Evolutionary conservation across 2,797 vertebrate species (phyloP).

Genomic region (Lagodon rhomboides): DNA sequence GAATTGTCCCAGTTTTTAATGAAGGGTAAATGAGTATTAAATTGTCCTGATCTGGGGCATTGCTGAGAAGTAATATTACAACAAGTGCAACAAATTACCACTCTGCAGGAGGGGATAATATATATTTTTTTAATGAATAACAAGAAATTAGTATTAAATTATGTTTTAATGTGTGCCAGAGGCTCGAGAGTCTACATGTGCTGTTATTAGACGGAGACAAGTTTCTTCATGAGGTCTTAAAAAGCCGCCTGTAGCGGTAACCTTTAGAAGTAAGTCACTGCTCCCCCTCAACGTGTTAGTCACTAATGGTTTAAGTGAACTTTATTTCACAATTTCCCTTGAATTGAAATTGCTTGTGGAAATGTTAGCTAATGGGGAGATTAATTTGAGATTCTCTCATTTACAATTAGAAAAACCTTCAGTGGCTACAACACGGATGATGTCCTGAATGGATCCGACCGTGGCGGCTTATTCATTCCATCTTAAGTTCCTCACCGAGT

Average conservation of each 20-base stretch:
- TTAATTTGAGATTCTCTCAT: not conserved
- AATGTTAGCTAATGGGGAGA: constrained; percentile 16
- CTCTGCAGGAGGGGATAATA: constrained; percentile 30
- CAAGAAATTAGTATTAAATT: constrained; percentile 48
- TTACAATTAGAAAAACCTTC: not conserved
- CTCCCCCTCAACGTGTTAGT: constrained; percentile 1
- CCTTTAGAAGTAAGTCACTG: constrained; percentile 44
- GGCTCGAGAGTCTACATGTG: constrained; percentile 28
- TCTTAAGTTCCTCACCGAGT: not conserved
- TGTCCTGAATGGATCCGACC: not conserved
- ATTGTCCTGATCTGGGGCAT: constrained; percentile 11
- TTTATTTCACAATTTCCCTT: not conserved
- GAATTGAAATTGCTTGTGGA: constrained; percentile 20
- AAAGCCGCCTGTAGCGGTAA: constrained; percentile 52
- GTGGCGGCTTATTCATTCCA: not conserved
- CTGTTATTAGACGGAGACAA: constrained; percentile 36
- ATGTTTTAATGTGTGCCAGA: constrained; percentile 42
- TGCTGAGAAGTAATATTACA: constrained; percentile 24
- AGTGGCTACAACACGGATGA: not conserved
- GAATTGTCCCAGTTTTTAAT: constrained; percentile 8
- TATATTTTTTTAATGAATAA: constrained; percentile 39
- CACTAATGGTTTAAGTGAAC: constrained; percentile 11
- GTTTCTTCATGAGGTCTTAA: constrained; percentile 56
- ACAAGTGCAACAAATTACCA: constrained; percentile 28
- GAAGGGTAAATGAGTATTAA: constrained; percentile 29